phyloP scores from a whole-genome alignment of 2,888 invertebrate species.

The Erebia epiphron region DNA sequence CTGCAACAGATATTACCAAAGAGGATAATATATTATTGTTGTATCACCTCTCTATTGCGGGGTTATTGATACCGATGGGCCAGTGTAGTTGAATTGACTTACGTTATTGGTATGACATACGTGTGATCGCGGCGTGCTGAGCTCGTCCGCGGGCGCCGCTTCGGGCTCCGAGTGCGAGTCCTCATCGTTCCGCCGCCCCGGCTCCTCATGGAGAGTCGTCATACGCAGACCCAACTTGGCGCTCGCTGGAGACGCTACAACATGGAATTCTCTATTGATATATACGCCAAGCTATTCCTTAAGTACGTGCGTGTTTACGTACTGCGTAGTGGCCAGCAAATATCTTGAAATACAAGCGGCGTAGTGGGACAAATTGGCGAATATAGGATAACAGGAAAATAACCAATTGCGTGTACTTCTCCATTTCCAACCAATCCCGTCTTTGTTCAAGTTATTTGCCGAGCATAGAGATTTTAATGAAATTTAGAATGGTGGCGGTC shows the following conservation, averaged over 20 bases:
- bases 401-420: too few relatives aligned
- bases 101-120: constrained; percentile 49
- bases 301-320: too few relatives aligned
- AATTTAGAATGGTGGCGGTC: too few relatives aligned
- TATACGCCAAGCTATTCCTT: not conserved
- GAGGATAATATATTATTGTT: too few relatives aligned
- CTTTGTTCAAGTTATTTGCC: too few relatives aligned
- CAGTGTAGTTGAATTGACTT: not conserved
- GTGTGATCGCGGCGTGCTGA: constrained; percentile 67
- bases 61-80: not conserved
- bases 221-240: constrained; percentile 93
- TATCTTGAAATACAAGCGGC: too few relatives aligned
- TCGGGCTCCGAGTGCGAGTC: constrained; percentile 80
- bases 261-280: not conserved
- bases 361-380: too few relatives aligned
- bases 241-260: constrained; percentile 91
- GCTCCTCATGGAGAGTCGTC: constrained; percentile 96
- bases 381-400: too few relatives aligned
- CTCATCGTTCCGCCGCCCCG: constrained; percentile 74
- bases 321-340: too few relatives aligned
- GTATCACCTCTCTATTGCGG: not conserved
- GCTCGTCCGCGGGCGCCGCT: constrained; percentile 65
- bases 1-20: too few relatives aligned
- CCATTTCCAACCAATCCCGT: too few relatives aligned
- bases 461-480: too few relatives aligned